A percentile compares a stretch with the other conserved stretches of the same genome.
Evolutionary conservation across 2,797 vertebrate species (phyloP).

Genomic region (Lagorchestes hirsutus): DNA sequence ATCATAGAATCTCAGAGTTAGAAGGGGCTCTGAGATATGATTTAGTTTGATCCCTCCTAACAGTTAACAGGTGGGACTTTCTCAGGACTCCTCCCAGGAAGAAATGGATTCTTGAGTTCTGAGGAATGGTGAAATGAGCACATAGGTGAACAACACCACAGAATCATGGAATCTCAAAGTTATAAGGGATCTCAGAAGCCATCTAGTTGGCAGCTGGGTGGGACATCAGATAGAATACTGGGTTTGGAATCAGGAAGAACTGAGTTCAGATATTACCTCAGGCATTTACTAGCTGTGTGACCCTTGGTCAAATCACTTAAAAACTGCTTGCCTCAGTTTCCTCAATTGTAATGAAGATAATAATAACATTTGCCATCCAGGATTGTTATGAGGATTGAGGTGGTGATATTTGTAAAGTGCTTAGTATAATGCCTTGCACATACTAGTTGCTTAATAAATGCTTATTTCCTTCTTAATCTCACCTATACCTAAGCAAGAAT

Average conservation of each 20-base stretch:
- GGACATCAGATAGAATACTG: not conserved
- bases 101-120: not conserved
- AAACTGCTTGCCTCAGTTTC: not conserved
- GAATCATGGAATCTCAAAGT: not conserved
- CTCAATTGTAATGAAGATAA: not conserved
- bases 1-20: not conserved
- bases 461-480: not conserved
- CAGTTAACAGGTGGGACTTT: not conserved
- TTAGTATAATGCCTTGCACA: not conserved
- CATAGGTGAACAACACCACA: not conserved
- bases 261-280: not conserved
- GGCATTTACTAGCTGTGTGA: not conserved
- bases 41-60: not conserved
- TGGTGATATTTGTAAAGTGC: not conserved
- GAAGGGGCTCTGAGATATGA: not conserved
- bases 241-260: not conserved
- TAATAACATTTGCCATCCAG: not conserved
- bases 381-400: not conserved
- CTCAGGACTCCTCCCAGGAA: not conserved
- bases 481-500: not conserved
- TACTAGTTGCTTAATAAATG: not conserved
- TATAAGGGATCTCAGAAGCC: not conserved
- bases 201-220: not conserved
- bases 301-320: not conserved
- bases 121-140: not conserved